Evolutionary conservation across 2,888 invertebrate species (phyloP), one percentile per base, ranked within the genome.

Genomic region (Anorthoa munda): DNA sequence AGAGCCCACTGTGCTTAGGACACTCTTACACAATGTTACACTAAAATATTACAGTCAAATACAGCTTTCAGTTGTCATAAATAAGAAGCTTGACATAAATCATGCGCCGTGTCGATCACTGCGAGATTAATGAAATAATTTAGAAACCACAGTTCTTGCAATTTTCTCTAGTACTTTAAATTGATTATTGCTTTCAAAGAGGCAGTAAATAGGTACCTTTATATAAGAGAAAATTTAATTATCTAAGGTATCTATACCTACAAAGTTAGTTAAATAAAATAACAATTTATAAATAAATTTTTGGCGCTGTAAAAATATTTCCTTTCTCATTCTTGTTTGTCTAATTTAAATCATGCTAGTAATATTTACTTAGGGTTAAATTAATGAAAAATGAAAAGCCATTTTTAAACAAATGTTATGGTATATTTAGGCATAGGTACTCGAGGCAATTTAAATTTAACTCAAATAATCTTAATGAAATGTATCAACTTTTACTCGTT

Each of bases 401-500:
- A 48, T 50, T 53, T 45, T 21, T 4, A 18, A 67, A 51, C 13
- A 39, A 55, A 48, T 51, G 26, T 13, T 53, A 15, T 39, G 56
- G 31, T 17, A 61, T 23, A 15, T 66, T 58, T 50, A 21, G 17
- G 21, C n/a, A 48, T 13, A 39, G 39, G 39, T 39, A 9, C n/a
- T 18, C 18, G 15, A 48, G 15, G 26, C 17, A 51, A 61, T 67
- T 63, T 18, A 67, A 51, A 64, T 69, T 26, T 66, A 56, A 64
- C 17, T 53, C 21, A n/a, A 65, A 56, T 58, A 58, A 79, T 79
- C 68, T 60, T 75, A 86, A 82, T 84, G 55, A 77, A 61, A 82
- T 79, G 82, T 86, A 86, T 83, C 73, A 72, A 77, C 70, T 84
- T 77, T 77, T 73, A 81, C 81, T 77, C 67, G 69, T 53, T 83